Evolutionary conservation across 2,888 invertebrate genomes (phyloP), one percentile per base, ranked within the genome.

Genomic region (Sarcophaga carnaria): DNA sequence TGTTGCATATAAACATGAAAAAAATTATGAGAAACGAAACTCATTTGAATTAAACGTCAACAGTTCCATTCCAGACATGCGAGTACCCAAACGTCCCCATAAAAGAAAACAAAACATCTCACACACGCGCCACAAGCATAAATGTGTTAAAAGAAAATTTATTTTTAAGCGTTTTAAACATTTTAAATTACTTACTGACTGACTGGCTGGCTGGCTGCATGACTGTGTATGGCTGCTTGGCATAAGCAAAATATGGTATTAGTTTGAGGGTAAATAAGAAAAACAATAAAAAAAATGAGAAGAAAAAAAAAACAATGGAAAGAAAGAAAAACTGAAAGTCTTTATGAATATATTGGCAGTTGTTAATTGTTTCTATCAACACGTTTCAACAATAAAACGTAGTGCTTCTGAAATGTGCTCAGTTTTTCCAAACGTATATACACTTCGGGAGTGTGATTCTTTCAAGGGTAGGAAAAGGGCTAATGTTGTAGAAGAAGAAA

Each of bases 331-430:
- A 49, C 11, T 49, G 11, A 49, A 49, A 49, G 49, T 49, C 49
- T 49, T 11, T 79, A 67, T 59, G 49, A 10, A 11, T 54, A 62
- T 79, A 87, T 79, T 79, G 81, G 83, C 81, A 71, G 75, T 83
- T 80, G 91, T 90, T 91, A 91, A 91, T 91, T 91, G 92, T 91
- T 90, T 90, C 92, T 90, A 92, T 92, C 92, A 92, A 91, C 91
- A 92, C 91, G 88, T 89, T 89, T 89, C 63, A 88, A 78, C 70
- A 85, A 88, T 82, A 85, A 88, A 84, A 81, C 3, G 62, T 81
- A 70, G 11, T 49, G 12, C 14, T 49, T 49, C 78, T 78, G 14
- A 25, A 54, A 75, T 75, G 62, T 83, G 20, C 64, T 22, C 20
- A 78, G 70, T 78, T 69, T 49, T 49, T 49, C 11, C 14, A 49